Percentiles rank a stretch among this genome's conserved stretches.
Evolutionary conservation across 2,797 vertebrate genomes (phyloP).

Genomic region (Myotis myotis): DNA sequence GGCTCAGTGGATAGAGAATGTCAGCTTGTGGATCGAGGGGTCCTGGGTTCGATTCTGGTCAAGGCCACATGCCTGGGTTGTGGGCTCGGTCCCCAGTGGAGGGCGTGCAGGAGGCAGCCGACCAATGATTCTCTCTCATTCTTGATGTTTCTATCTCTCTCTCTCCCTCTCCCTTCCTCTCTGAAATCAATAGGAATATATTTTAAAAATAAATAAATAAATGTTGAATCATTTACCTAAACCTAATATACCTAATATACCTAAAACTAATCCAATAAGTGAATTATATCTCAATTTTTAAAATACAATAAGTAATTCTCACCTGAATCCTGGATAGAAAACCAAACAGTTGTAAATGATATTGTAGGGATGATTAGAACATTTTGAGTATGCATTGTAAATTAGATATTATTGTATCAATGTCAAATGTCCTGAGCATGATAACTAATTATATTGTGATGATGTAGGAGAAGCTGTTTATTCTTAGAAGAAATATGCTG

Average conservation of each 20-base stretch:
- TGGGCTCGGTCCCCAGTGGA: too few species aligned
- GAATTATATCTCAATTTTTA: background rate
- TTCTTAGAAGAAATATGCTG: background rate
- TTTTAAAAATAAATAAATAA: too few species aligned
- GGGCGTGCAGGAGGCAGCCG: too few species aligned
- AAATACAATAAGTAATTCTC: background rate
- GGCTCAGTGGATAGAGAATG: too few species aligned
- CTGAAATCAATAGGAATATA: too few species aligned
- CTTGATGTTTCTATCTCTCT: too few species aligned
- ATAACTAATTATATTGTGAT: background rate
- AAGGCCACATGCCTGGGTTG: too few species aligned
- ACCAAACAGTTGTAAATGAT: background rate
- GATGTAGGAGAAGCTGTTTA: background rate
- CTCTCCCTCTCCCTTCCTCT: too few species aligned
- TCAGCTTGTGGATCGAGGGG: too few species aligned
- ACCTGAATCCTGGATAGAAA: background rate
- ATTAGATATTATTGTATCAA: background rate
- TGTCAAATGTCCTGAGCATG: background rate
- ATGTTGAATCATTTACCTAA: background rate
- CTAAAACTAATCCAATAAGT: background rate
- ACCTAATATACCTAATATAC: background rate
- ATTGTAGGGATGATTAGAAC: background rate
- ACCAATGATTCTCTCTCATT: too few species aligned
- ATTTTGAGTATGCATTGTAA: background rate
- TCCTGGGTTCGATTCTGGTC: too few species aligned